These are phyloP conservation scores for Lysandra bellargus DNA, from an alignment of 2,888 invertebrate genomes.

Conservation along the genomic window DNA sequence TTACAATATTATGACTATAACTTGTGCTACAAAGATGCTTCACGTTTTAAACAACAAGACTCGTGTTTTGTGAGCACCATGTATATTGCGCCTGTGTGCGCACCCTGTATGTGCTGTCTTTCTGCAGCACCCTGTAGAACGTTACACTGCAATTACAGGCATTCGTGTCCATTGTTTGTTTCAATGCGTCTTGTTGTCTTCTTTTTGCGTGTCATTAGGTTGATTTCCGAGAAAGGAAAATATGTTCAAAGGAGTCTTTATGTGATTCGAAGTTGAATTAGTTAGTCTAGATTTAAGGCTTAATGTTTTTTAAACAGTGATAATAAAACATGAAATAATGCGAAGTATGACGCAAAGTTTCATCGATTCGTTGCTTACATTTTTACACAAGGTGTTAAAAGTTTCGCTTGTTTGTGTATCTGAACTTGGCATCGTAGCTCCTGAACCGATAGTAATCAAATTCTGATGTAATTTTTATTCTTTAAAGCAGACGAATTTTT, in stretches of 20 bases:
- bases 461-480: no score
- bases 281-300: neutral
- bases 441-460: no score
- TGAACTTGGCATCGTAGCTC: no score
- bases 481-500: no score
- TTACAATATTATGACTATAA: no score
- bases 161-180: slow-evolving; percentile 16
- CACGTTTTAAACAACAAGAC: neutral
- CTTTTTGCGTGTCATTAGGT: slow-evolving; percentile 16
- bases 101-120: neutral
- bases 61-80: neutral
- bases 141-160: slow-evolving; percentile 8
- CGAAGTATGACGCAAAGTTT: no score
- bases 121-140: neutral
- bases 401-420: no score
- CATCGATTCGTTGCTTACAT: no score
- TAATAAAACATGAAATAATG: no score
- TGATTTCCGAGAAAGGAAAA: neutral
- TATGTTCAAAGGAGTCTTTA: neutral
- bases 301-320: neutral
- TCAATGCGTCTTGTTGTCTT: neutral
- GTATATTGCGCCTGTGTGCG: neutral
- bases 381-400: no score
- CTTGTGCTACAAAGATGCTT: no score
- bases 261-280: neutral